Percentiles rank a stretch among this genome's conserved stretches.
Evolutionary conservation across 1,140 invertebrate genomes (phyloP).

Genomic region (Arctopsyche grandis): DNA sequence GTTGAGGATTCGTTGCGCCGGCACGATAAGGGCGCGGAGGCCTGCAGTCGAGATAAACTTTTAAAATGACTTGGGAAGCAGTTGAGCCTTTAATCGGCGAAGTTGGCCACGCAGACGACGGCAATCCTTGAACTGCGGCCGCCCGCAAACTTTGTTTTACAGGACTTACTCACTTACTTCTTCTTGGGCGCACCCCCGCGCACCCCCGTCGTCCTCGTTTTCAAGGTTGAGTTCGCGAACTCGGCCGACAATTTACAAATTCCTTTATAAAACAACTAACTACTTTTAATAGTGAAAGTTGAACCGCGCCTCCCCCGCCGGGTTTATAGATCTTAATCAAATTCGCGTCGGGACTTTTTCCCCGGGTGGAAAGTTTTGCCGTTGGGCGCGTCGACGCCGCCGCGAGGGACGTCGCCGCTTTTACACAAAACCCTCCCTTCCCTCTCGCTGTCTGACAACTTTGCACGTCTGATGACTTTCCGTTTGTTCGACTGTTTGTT

Average conservation of each 20-base stretch:
- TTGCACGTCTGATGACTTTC: conserved; percentile 17
- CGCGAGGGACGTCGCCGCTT: conserved; percentile 14
- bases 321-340: conserved; percentile 55
- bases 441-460: conserved; percentile 8
- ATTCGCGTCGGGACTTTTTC: conserved; percentile 55
- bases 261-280: conserved; percentile 69
- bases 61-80: conserved; percentile 70
- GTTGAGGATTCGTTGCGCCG: conserved; percentile 59
- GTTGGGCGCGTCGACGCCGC: conserved; percentile 39
- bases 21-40: conserved; percentile 58
- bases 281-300: conserved; percentile 57
- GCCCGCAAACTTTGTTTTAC: conserved; percentile 70
- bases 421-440: neutral
- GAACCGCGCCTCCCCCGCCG: conserved; percentile 24
- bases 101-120: conserved; percentile 68
- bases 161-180: conserved; percentile 67
- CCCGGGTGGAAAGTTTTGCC: conserved; percentile 49
- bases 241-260: conserved; percentile 70
- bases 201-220: conserved; percentile 55
- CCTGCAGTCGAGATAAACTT: conserved; percentile 65
- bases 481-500: conserved; percentile 30
- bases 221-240: conserved; percentile 69
- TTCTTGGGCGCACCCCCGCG: neutral
- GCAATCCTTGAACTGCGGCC: conserved; percentile 69
- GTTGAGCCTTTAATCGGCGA: conserved; percentile 70